Evolutionary conservation across 2,888 invertebrate species (phyloP).

Genomic region (Abscondita cerata): DNA sequence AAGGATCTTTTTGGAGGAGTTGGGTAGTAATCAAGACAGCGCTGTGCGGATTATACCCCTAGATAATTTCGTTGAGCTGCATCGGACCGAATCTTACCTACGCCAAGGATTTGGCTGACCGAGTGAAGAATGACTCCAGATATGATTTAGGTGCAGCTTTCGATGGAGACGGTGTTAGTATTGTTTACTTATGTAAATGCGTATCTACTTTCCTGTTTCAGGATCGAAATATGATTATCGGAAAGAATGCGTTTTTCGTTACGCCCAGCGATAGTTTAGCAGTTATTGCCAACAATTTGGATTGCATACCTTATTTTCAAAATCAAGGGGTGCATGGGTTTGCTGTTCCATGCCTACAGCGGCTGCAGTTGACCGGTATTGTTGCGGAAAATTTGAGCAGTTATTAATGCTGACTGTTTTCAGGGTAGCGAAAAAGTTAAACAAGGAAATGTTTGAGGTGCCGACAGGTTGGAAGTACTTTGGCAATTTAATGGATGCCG

Average conservation of each 20-base stretch:
- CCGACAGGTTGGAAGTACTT: constrained; percentile 99
- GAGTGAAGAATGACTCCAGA: constrained; percentile 62
- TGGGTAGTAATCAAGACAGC: constrained; percentile 76
- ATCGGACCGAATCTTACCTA: constrained; percentile 95
- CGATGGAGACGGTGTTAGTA: constrained; percentile 88
- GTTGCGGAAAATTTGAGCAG: no score
- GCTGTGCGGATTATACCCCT: constrained; percentile 77
- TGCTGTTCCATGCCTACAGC: constrained; percentile 99
- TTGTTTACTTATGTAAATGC: not conserved
- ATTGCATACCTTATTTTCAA: constrained; percentile 93
- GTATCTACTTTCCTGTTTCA: constrained; percentile 49
- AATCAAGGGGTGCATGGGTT: constrained; percentile 84
- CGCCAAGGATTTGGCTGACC: constrained; percentile 75
- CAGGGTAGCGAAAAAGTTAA: constrained; percentile 80
- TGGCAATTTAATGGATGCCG: constrained; percentile 98
- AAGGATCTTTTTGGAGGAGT: constrained; percentile 84
- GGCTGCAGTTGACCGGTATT: constrained; percentile 84
- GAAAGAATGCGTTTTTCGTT: constrained; percentile 94
- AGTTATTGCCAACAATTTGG: constrained; percentile 88
- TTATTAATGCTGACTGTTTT: no score
- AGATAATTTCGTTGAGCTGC: constrained; percentile 94
- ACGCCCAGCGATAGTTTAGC: constrained; percentile 97
- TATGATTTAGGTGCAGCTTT: constrained; percentile 94
- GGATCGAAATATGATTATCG: constrained; percentile 98
- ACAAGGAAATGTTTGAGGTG: constrained; percentile 87